Percentiles rank a stretch among this genome's conserved stretches.
phyloP scores from a whole-genome alignment of 2,113 vertebrate species.

The Apteryx mantelli region DNA sequence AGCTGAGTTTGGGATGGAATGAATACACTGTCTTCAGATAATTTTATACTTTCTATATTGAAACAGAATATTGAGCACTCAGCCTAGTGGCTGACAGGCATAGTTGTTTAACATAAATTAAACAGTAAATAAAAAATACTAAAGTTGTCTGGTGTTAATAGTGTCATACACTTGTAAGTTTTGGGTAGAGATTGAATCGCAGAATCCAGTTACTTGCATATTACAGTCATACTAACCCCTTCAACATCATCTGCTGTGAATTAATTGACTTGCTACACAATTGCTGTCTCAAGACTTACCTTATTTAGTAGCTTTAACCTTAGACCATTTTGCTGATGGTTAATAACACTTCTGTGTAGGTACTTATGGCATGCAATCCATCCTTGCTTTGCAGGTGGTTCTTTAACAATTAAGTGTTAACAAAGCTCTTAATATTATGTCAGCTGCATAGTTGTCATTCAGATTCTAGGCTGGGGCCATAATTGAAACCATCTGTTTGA shows the following conservation, averaged over 20 bases:
- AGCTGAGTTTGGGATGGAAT: neutral
- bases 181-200: neutral
- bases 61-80: neutral
- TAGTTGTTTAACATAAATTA: neutral
- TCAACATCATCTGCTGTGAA: neutral
- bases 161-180: neutral
- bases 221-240: neutral
- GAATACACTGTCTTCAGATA: neutral
- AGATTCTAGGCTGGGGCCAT: neutral
- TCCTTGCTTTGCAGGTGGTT: neutral
- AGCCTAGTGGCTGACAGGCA: neutral
- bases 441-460: neutral
- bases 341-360: neutral
- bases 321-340: neutral
- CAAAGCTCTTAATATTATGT: neutral
- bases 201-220: neutral
- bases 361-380: fast-evolving
- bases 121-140: neutral
- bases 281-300: neutral
- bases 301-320: neutral
- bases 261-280: neutral
- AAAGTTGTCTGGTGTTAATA: neutral
- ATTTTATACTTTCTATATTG: neutral
- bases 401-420: slow-evolving; percentile 1
- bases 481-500: neutral